Evolutionary conservation across 2,888 invertebrate genomes (phyloP), one percentile per base, ranked within the genome.

Genomic region (Agriopis aurantiaria): DNA sequence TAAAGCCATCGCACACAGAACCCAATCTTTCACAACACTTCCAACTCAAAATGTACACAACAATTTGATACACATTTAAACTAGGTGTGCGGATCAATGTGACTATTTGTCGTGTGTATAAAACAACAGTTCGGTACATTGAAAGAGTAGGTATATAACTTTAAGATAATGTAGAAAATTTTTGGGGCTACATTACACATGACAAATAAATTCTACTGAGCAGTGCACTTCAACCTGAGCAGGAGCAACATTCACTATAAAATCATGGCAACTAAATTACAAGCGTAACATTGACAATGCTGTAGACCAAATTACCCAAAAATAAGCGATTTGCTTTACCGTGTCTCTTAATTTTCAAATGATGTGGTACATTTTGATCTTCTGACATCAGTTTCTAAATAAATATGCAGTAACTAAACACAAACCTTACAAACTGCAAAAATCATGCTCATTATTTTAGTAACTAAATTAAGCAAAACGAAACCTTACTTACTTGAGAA

Each of bases 401-500:
- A 41, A 9, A 33, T 68, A 68, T 61, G 70, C 72, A 65, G 63
- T 69, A 57, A 65, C 49, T 63, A 68, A 73, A 77, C 77, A 73
- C 79, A 76, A 78, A 81, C 75, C 74, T 78, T 76, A 71, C 63
- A 71, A 76, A 83, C 82, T 83, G 82, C 75, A 82, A 84, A 82
- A 79, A 80, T n/a, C 81, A 84, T 80, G 79, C 81, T 74, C 58
- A 70, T 74, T 75, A 59, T 68, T 73, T 72, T 75, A 72, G 53
- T 78, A 78, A 64, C 75, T 55, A 72, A 72, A 71, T 69, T 62
- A 74, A 69, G 66, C 72, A 71, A 63, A 53, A 10, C 59, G 68
- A 69, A 66, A 70, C 72, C 57, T 43, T 59, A 81, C 96, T 96
- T 95, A 98, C 98, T 97, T 98, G 80, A 98, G 91, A 88, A 98